Conservation (phyloP, 2,113 vertebrate species). For the Gavia stellata region DNA sequence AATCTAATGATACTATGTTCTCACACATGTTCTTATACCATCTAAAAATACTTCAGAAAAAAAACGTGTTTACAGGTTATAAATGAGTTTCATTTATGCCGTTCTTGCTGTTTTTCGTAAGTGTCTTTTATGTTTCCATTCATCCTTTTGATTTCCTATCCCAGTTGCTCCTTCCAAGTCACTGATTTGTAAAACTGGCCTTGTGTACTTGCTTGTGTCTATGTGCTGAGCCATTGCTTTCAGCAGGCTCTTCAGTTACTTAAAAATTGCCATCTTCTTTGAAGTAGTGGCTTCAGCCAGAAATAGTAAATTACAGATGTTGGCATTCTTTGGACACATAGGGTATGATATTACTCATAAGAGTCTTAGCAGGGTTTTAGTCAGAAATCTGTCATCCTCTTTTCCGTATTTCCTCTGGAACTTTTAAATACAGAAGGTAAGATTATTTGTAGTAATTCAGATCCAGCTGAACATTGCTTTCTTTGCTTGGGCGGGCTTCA, state of each 20-base stretch:
- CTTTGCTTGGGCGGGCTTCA: background rate
- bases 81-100: background rate
- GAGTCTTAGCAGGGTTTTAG: background rate
- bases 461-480: background rate
- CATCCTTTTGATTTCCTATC: background rate
- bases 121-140: background rate
- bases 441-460: background rate
- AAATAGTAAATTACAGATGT: background rate
- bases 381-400: background rate
- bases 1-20: background rate
- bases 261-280: background rate
- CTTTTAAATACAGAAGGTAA: background rate
- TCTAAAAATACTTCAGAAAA: background rate
- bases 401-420: background rate
- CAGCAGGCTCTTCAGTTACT: background rate
- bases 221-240: background rate
- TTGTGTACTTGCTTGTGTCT: background rate
- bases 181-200: background rate
- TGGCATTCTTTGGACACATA: background rate
- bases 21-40: background rate
- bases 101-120: background rate
- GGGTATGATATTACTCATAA: background rate
- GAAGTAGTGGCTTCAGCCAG: background rate
- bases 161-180: background rate
- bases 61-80: background rate